Evolutionary conservation across 2,888 invertebrate genomes (phyloP).

Genomic region (Lydus trimaculatus): DNA sequence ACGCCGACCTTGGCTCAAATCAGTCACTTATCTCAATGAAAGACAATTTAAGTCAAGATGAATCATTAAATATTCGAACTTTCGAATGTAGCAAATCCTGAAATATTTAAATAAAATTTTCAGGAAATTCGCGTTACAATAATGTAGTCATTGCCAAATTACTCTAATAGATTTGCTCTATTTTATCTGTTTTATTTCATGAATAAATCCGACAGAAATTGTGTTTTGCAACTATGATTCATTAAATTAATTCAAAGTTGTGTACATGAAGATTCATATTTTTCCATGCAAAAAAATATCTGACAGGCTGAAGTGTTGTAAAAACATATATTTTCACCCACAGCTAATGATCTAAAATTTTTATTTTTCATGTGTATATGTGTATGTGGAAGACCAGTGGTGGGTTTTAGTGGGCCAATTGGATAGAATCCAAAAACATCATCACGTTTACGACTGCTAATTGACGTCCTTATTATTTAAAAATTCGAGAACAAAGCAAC

Average conservation of each 20-base stretch:
- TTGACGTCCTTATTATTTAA: conserved; percentile 28
- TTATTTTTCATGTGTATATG: not conserved
- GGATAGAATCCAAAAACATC: conserved; percentile 28
- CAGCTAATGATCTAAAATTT: not conserved
- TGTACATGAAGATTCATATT: not conserved
- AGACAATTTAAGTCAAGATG: too few relatives aligned
- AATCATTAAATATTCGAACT: too few relatives aligned
- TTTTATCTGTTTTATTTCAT: too few relatives aligned
- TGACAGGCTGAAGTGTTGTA: not conserved
- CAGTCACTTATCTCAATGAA: too few relatives aligned
- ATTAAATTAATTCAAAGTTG: not conserved
- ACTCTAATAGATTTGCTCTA: not conserved
- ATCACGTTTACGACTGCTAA: conserved; percentile 24
- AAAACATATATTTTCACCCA: conserved; percentile 1
- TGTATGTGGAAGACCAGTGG: not conserved
- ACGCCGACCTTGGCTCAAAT: too few relatives aligned
- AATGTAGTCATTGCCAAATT: not conserved
- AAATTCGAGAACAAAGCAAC: not conserved
- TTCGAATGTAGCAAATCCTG: not conserved
- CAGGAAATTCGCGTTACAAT: not conserved
- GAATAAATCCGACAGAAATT: too few relatives aligned
- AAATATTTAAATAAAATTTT: not conserved
- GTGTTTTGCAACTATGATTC: not conserved
- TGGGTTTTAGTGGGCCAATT: conserved; percentile 16
- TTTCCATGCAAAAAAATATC: not conserved